Evolutionary conservation across 2,797 vertebrate genomes (phyloP).

Genomic region (Hapalemur alaotrensis): DNA sequence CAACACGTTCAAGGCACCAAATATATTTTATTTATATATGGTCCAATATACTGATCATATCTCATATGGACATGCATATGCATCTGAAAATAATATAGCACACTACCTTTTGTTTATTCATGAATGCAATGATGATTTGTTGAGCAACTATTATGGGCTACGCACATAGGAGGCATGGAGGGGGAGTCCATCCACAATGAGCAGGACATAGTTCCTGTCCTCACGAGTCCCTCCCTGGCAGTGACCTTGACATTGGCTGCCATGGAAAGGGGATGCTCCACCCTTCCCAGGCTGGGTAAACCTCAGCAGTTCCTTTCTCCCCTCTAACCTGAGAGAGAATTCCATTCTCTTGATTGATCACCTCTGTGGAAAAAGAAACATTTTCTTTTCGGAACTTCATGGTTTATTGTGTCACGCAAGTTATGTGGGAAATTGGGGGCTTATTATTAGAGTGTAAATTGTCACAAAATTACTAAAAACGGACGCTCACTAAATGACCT

Average conservation of each 20-base stretch:
- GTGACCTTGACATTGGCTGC: neutral
- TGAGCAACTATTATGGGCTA: neutral
- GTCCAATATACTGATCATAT: neutral
- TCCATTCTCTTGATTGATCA: neutral
- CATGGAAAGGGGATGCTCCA: neutral
- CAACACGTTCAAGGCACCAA: neutral
- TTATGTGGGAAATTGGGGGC: neutral
- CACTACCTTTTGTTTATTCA: neutral
- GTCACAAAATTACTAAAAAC: neutral
- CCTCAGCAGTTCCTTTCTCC: neutral
- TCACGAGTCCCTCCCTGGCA: neutral
- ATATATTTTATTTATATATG: neutral
- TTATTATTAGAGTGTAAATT: constrained; percentile 8
- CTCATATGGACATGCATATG: neutral
- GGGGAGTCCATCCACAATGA: neutral
- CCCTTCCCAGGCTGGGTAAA: neutral
- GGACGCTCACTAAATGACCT: neutral
- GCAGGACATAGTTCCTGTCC: neutral
- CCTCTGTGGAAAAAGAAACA: neutral
- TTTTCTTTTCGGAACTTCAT: neutral
- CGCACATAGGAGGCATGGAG: neutral
- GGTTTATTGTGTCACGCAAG: neutral
- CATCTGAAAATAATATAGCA: neutral
- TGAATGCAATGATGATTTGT: neutral
- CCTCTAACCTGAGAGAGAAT: neutral